Evolutionary conservation across 2,888 invertebrate genomes (phyloP).

Genomic region (Callyntrura guangdongensis): DNA sequence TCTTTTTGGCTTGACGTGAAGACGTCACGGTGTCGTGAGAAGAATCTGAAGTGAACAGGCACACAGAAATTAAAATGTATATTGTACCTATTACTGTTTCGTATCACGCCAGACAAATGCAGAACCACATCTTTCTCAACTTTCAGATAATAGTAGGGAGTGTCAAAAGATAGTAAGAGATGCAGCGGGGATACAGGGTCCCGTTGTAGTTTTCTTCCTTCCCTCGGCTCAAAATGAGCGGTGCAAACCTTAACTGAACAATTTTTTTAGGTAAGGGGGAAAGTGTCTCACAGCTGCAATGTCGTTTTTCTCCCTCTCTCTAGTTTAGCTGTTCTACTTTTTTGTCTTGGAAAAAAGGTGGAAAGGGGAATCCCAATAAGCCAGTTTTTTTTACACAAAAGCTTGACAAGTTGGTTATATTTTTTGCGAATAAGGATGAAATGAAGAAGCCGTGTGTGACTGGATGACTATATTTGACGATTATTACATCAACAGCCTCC

Average conservation of each 20-base stretch:
- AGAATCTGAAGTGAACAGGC: too few species aligned
- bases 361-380: background rate
- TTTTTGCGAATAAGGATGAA: slow-evolving; percentile 1
- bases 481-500: background rate
- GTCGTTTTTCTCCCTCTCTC: background rate
- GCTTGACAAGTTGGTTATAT: slow-evolving; percentile 21
- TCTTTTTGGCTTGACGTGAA: too few species aligned
- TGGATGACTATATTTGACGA: background rate
- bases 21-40: too few species aligned
- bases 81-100: too few species aligned
- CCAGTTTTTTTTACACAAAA: too few species aligned
- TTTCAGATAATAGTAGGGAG: background rate
- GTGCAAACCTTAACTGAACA: background rate
- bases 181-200: background rate
- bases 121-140: background rate
- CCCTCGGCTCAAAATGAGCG: background rate
- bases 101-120: too few species aligned
- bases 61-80: too few species aligned
- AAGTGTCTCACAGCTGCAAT: background rate
- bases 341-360: background rate
- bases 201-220: background rate
- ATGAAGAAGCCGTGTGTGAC: background rate
- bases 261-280: background rate
- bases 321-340: background rate
- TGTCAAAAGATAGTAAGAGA: background rate